Percentiles rank a stretch among this genome's conserved stretches.
Conservation (phyloP, 2,888 invertebrate species). For the Antheraea yamamai region DNA sequence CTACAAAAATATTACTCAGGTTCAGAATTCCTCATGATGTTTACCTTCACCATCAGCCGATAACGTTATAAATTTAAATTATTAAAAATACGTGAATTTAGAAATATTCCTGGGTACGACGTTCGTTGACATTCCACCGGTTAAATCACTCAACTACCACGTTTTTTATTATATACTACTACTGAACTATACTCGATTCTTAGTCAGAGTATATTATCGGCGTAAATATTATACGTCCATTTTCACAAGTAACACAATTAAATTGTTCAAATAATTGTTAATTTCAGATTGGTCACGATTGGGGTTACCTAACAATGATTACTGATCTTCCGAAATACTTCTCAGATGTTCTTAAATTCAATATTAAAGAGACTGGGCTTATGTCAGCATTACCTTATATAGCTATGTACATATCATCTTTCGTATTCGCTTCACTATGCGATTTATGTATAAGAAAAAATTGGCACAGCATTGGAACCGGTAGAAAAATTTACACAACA, state of each 20-base stretch:
- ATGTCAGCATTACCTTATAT: slow-evolving; percentile 85
- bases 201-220: not conserved
- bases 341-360: slow-evolving; percentile 84
- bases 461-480: slow-evolving; percentile 80
- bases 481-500: slow-evolving; percentile 85
- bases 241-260: not conserved
- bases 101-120: too few relatives aligned
- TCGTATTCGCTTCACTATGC: slow-evolving; percentile 83
- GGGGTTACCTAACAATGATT: slow-evolving; percentile 86
- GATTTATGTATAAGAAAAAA: slow-evolving; percentile 84
- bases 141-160: too few relatives aligned
- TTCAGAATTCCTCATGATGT: too few relatives aligned
- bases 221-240: not conserved
- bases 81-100: too few relatives aligned
- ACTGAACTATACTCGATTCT: not conserved
- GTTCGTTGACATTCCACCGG: too few relatives aligned
- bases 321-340: slow-evolving; percentile 87
- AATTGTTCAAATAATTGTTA: not conserved
- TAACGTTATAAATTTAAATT: too few relatives aligned
- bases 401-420: slow-evolving; percentile 84
- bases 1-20: too few relatives aligned
- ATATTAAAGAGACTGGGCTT: slow-evolving; percentile 83
- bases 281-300: slow-evolving; percentile 84
- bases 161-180: not conserved
- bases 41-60: too few relatives aligned